Evolutionary conservation across 2,113 vertebrate species (phyloP).

Genomic region (Paracanthobrama guichenoti): DNA sequence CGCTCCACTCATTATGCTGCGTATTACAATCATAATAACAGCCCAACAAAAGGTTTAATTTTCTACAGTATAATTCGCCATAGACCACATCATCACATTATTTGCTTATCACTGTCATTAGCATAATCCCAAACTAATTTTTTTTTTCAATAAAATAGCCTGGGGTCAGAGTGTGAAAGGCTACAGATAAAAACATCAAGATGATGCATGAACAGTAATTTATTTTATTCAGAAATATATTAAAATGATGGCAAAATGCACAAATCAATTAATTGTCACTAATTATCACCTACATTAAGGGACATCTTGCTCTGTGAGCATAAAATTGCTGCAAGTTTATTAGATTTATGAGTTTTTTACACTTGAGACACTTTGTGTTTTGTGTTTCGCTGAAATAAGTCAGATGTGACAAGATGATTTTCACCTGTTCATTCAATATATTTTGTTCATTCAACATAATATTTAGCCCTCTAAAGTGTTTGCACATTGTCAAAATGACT

Average conservation of each 20-base stretch:
- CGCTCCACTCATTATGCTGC: background rate
- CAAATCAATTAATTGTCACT: background rate
- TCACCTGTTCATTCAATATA: background rate
- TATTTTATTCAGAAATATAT: background rate
- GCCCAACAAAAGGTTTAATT: conserved; percentile 8
- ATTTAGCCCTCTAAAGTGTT: background rate
- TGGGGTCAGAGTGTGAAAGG: background rate
- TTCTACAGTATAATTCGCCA: background rate
- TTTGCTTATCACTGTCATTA: background rate
- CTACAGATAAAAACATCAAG: conserved; percentile 15
- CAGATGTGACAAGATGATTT: background rate
- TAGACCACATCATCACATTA: background rate
- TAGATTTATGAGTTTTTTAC: background rate
- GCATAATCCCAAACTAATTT: background rate
- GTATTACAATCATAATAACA: background rate
- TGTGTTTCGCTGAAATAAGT: background rate
- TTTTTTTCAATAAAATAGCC: background rate
- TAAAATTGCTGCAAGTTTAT: background rate
- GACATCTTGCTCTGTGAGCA: background rate
- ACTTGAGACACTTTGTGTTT: background rate
- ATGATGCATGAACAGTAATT: background rate
- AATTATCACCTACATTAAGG: background rate
- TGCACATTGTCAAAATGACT: background rate
- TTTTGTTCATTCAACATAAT: background rate
- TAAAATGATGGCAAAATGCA: background rate